Percentiles rank a stretch among this genome's conserved stretches.
These are phyloP conservation scores for Apis dorsata DNA, from an alignment of 1,140 invertebrate species.

Conservation along the genomic window DNA sequence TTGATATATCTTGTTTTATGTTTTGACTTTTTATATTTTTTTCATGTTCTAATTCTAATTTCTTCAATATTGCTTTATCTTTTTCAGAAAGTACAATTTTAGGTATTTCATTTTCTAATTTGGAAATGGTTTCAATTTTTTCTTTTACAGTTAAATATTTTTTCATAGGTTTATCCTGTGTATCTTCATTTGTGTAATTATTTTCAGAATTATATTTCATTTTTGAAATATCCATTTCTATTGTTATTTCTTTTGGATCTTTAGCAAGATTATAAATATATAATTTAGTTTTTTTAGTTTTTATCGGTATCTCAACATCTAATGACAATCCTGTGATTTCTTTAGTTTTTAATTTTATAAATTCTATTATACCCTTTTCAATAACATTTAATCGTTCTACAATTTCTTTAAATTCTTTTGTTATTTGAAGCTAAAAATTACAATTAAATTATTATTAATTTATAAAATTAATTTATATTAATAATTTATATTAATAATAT, in stretches of 20 bases:
- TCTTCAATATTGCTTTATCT: constrained; percentile 74
- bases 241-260: constrained; percentile 73
- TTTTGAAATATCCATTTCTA: constrained; percentile 8
- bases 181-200: neutral
- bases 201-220: constrained; percentile 7
- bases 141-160: constrained; percentile 77
- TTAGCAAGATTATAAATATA: constrained; percentile 72
- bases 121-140: constrained; percentile 76
- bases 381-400: constrained; percentile 70
- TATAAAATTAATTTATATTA: constrained; percentile 9
- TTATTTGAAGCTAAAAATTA: constrained; percentile 65
- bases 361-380: constrained; percentile 72
- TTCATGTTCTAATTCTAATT: constrained; percentile 76
- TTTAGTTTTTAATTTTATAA: constrained; percentile 66
- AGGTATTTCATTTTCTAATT: constrained; percentile 67
- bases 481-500: constrained; percentile 12
- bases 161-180: constrained; percentile 41
- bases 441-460: constrained; percentile 22
- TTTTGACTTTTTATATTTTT: constrained; percentile 66
- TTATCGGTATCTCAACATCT: constrained; percentile 30
- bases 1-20: constrained; percentile 12
- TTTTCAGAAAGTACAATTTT: constrained; percentile 76
- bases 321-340: constrained; percentile 58
- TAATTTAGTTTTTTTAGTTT: constrained; percentile 60
- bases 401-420: constrained; percentile 68